Evolutionary conservation across 2,888 invertebrate species (phyloP).

Genomic region (Stratiomys singularior): DNA sequence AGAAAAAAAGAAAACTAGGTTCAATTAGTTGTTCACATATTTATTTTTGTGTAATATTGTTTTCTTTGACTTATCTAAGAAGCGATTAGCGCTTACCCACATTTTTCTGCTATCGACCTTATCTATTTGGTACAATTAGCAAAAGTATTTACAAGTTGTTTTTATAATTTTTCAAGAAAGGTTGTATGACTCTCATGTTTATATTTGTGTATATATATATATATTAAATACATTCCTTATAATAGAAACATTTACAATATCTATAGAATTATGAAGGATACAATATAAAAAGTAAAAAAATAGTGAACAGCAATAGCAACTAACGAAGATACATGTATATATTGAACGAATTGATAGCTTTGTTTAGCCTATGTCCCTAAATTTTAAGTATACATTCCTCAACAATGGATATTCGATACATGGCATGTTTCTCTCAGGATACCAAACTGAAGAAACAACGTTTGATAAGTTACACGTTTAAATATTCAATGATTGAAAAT

Average conservation of each 20-base stretch:
- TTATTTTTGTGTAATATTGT: not conserved
- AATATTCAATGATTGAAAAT: no score
- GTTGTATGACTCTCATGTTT: no score
- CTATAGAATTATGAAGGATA: not conserved
- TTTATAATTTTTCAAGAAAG: not conserved
- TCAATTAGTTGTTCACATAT: not conserved
- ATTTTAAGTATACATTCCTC: no score
- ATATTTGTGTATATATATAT: no score
- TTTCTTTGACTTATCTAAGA: constrained; percentile 30
- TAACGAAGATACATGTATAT: not conserved
- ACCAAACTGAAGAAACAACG: no score
- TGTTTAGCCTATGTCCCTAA: no score
- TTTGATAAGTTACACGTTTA: no score
- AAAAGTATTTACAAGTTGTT: constrained; percentile 22
- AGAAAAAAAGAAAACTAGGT: no score
- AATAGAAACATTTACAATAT: not conserved
- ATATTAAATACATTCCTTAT: not conserved
- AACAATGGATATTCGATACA: no score
- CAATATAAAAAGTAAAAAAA: constrained; percentile 11
- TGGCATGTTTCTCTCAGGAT: no score
- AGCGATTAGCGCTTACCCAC: constrained; percentile 46
- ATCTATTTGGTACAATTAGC: constrained; percentile 12
- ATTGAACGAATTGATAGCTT: no score
- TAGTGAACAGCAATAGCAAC: constrained; percentile 8
- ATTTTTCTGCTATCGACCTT: constrained; percentile 30